Base-by-base conservation (phyloP, 2,888 invertebrate genomes). In the Diarsia brunnea region DNA sequence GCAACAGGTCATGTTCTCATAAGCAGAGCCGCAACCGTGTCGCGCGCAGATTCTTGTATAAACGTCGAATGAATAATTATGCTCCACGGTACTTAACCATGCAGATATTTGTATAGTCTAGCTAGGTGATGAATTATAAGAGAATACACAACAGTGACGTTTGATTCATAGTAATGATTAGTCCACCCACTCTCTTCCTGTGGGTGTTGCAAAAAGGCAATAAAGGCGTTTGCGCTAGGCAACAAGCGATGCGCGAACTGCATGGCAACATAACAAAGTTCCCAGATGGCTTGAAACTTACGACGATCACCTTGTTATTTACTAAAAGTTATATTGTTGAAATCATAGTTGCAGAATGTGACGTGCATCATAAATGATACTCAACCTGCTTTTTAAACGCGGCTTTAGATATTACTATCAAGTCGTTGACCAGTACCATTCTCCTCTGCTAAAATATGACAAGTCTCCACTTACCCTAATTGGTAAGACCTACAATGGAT, bases 1-100 rank as follows among this genome's bases (percentile, higher is more conserved):
- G 65, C 55, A 66, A 49, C 65, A 75, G 66, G 80, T 79, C 76
- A 84, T 76, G 84, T 80, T 67, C 72, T 72, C 69, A 67, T 82
- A 73, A 72, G 70, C 60, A 80, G 75, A 75, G 43, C 69, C 47
- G 51, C 66, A 65, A 79, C 82, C 84, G 66, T 83, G 60, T 75
- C 75, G 55, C 66, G 27, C 66, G 21, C 38, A 64, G 51, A 64
- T 45, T 78, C 64, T 60, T 53, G 67, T 75, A 61, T 49, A 31
- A 45, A 60, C 64, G 43, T 47, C 49, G 43, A 75, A 53, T 80
- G n/a, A 71, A 80, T 65, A n/a, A n/a, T n/a, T n/a, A 80, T 65
- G 78, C 65, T 69, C 45, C 72, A 55, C 19, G 19, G 75, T 49
- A 76, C 31, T 65, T 60, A 24, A 68, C 19, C 58, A 72, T 47